These are phyloP conservation scores for Fistularia tabacaria DNA, from an alignment of 2,797 vertebrate genomes.

Conservation along the genomic window DNA sequence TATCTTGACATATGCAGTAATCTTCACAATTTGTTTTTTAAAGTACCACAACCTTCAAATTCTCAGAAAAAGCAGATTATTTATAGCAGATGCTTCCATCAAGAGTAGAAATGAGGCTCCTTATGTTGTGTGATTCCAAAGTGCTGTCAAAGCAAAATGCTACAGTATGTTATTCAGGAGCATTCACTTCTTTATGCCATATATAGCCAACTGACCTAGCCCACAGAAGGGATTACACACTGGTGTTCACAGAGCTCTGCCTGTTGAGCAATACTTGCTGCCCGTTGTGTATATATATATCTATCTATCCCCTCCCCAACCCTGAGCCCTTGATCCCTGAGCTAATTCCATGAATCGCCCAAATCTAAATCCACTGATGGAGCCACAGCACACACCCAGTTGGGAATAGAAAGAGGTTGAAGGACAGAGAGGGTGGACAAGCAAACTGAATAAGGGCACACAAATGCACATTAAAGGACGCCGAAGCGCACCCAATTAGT, in stretches of 20 bases:
- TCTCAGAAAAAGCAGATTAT: no score
- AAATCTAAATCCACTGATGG: conserved; percentile 75
- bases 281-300: conserved; percentile 46
- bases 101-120: no score
- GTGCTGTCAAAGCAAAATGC: no score
- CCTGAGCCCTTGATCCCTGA: conserved; percentile 70
- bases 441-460: background rate
- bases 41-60: no score
- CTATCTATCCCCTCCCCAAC: conserved; percentile 36
- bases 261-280: conserved; percentile 50
- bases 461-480: conserved; percentile 2
- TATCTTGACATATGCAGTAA: no score
- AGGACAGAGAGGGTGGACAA: background rate
- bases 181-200: conserved; percentile 19
- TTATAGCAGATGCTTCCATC: no score
- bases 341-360: conserved; percentile 74
- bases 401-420: background rate
- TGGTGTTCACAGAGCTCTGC: conserved; percentile 33
- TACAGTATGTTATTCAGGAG: conserved; percentile 1
- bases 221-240: conserved; percentile 49
- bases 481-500: conserved; percentile 6
- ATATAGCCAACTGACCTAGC: conserved; percentile 39
- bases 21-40: no score
- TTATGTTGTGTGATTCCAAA: no score
- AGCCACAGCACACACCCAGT: conserved; percentile 34